Evolutionary conservation across 92 coral and sea anemone species (phyloP), one percentile per base, ranked within the genome.

Genomic region (Siderastrea siderea): DNA sequence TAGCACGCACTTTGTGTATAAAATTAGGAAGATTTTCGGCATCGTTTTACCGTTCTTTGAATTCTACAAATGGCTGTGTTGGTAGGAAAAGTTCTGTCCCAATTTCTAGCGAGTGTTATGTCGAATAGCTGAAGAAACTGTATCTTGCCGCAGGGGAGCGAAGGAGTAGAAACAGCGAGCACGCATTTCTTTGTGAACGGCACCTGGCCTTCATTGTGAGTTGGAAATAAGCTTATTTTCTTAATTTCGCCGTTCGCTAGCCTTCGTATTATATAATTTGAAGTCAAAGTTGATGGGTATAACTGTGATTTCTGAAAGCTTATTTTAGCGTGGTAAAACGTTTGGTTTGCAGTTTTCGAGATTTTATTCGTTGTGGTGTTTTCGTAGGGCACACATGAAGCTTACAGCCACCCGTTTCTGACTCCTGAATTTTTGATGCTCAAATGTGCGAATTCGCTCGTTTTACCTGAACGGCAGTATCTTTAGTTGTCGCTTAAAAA

Each of bases 141-240:
- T 65, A 85, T 57, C 75, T 78, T 83, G 77, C 88, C 81, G 81
- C 85, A 19, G 84, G 86, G 76, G 82, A 91, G 85, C 82, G 89
- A 90, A 79, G 80, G 65, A 83, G 85, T 61, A 63, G 92, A 86
- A 66, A 78, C 81, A 81, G 54, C 61, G 89, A 85, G 77, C 89
- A 78, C 83, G 89, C 89, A 91, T 74, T 84, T 71, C 86, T 84
- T 92, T 95, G 94, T 91, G 90, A 87, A 83, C 79, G 90, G 95
- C 98, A 93, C 95, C 95, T 95, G 94, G 94, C 81, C 85, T 71
- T 84, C 87, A 87, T 93, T 93, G 94, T 93, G 81, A 80, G 85
- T 82, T 86, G 52, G 81, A 86, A 79, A 79, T 78, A 61, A 61
- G 76, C 52, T 77, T 60, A 38, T 58, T 58, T 49, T 43, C 3